Evolutionary conservation across 2,113 vertebrate genomes (phyloP).

Genomic region (Nesogale talazaci): DNA sequence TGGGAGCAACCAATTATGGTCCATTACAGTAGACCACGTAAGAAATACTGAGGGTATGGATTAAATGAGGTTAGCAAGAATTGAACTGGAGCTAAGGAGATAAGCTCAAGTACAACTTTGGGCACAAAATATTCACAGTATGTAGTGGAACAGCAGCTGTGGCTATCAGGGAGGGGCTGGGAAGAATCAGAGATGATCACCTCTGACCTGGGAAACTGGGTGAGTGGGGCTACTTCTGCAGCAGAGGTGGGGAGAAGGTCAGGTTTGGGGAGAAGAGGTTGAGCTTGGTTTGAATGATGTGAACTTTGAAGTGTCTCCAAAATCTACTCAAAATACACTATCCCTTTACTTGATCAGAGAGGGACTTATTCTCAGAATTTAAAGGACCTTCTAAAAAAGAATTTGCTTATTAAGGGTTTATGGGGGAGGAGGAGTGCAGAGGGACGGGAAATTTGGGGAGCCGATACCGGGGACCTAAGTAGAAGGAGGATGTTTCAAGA

Average conservation of each 20-base stretch:
- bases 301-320: not conserved
- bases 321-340: not conserved
- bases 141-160: not conserved
- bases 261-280: not conserved
- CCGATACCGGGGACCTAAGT: too few relatives aligned
- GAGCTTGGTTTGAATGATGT: too few relatives aligned
- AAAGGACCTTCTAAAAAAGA: not conserved
- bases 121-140: not conserved
- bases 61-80: not conserved
- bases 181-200: not conserved
- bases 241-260: not conserved
- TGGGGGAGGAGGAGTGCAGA: too few relatives aligned
- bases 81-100: not conserved
- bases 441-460: too few relatives aligned
- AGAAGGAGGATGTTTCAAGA: too few relatives aligned
- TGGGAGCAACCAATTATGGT: not conserved
- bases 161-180: not conserved
- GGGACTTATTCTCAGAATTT: not conserved
- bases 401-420: too few relatives aligned
- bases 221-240: not conserved
- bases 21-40: not conserved
- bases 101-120: not conserved
- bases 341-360: not conserved
- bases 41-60: not conserved
- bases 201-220: not conserved